Base-by-base conservation (phyloP, 2,113 vertebrate genomes). In the Pitta sordida region DNA sequence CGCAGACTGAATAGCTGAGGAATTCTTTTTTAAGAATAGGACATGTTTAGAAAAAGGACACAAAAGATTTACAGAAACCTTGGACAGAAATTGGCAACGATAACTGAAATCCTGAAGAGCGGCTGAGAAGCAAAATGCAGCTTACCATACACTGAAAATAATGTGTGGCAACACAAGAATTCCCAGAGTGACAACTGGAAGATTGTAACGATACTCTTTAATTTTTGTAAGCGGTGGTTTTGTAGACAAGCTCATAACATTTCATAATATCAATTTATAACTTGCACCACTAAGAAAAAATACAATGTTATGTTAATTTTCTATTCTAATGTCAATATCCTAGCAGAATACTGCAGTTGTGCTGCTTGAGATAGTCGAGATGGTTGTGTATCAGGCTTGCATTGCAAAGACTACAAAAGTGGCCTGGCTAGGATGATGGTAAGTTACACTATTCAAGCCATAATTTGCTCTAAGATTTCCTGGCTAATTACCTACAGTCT, bases 241-340 rank as follows among this genome's bases (percentile, higher is more conserved):
- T 96, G 92, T 86, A 96, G 93, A 76, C 86, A 59, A 2, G 12
- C 82, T 97, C 96, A 96, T 93, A 97, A 97, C 87, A 96, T 97
- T 97, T 97, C 96, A 97, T 89, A 97, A 96, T 79, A 96, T 93
- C 95, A 93, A 96, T 97, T 97, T 97, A 92, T 95, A 96, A 67
- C 77, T 94, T 91, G 58, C 78, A 93, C 53, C 69, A 74, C 83
- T 94, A 87, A 94, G 88, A 96, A 96, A 87, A 93, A 95, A 91
- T 92, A 81, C 91, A 94, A 90, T 68, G 58, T 92, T 96, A 96
- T 80, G 90, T 94, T 97, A 95, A 96, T 96, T 95, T 96, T 93
- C 90, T 70, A 85, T 89, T 94, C 89, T 86, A 83, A 77, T 21
- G 3, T 88, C 94, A 75, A 56, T 64, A 73, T 94, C 77, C 49